phyloP scores from a whole-genome alignment of 1,140 invertebrate genomes.

The Thaumatotibia leucotreta region DNA sequence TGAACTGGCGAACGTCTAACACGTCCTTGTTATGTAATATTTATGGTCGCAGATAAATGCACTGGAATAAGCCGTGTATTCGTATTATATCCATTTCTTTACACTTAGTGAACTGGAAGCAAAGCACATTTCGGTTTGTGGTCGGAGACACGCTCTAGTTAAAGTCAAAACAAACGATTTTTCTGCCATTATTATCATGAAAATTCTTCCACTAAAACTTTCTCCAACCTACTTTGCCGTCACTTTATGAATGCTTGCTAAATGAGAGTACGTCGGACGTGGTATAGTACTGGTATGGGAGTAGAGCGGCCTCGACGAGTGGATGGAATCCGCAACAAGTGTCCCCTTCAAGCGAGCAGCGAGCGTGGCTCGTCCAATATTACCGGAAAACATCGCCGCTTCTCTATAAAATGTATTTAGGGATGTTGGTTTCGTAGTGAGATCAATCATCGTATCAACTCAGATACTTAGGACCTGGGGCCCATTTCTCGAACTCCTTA shows the following conservation, averaged over 20 bases:
- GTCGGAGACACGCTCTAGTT: too few relatives aligned
- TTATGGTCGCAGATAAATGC: too few relatives aligned
- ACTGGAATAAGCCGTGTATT: too few relatives aligned
- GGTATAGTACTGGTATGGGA: neutral
- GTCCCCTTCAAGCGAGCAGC: constrained; percentile 7
- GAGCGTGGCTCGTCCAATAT: neutral
- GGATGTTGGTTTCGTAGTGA: neutral
- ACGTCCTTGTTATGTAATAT: too few relatives aligned
- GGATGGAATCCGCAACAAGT: constrained; percentile 4
- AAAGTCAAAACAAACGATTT: too few relatives aligned
- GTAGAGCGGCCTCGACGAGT: neutral
- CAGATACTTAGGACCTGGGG: too few relatives aligned
- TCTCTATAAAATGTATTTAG: neutral
- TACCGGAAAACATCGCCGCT: neutral
- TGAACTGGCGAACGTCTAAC: too few relatives aligned
- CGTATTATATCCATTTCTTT: too few relatives aligned
- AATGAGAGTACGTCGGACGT: neutral
- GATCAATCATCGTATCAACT: too few relatives aligned
- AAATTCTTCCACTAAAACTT: neutral
- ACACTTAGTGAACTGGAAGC: too few relatives aligned
- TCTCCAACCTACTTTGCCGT: neutral
- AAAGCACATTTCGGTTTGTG: too few relatives aligned
- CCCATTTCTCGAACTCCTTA: too few relatives aligned
- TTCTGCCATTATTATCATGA: neutral
- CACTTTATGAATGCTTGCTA: constrained; percentile 8